phyloP scores from a whole-genome alignment of 1,140 invertebrate genomes.

The Bombus waltoni region DNA sequence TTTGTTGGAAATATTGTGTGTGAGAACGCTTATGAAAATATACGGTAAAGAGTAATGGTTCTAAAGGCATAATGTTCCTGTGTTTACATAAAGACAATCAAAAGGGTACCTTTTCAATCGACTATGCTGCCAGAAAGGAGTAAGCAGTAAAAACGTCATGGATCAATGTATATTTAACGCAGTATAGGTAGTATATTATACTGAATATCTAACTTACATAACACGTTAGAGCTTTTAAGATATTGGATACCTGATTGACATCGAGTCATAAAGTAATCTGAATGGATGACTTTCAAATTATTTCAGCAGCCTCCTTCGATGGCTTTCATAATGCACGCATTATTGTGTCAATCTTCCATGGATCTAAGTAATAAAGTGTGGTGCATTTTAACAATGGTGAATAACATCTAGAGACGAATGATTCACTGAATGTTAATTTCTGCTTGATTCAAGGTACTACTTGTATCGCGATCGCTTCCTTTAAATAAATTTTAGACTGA shows the following conservation, averaged over 20 bases:
- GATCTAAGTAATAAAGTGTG: background rate
- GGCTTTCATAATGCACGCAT: conserved; percentile 10
- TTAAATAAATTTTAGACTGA: background rate
- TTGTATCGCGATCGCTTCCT: background rate
- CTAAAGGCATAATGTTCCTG: background rate
- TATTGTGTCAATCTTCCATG: background rate
- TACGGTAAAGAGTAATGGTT: background rate
- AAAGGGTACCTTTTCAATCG: background rate
- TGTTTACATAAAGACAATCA: conserved; percentile 12
- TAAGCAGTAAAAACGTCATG: background rate
- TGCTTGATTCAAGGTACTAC: background rate
- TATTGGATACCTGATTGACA: conserved; percentile 19
- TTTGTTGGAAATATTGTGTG: too few relatives aligned
- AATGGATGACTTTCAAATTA: conserved; percentile 18
- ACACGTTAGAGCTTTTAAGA: conserved; percentile 6
- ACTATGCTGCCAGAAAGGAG: background rate
- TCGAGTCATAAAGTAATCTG: conserved; percentile 7
- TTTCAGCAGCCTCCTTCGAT: background rate
- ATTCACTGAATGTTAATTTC: background rate
- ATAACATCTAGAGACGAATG: background rate
- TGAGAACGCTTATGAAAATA: background rate
- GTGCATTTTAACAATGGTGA: background rate
- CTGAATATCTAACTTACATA: background rate
- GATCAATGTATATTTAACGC: background rate
- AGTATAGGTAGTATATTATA: background rate